Percentiles rank a stretch among this genome's conserved stretches.
These are phyloP conservation scores for Sphaerodactylus townsendi DNA, from an alignment of 2,113 vertebrate species.

Conservation along the genomic window DNA sequence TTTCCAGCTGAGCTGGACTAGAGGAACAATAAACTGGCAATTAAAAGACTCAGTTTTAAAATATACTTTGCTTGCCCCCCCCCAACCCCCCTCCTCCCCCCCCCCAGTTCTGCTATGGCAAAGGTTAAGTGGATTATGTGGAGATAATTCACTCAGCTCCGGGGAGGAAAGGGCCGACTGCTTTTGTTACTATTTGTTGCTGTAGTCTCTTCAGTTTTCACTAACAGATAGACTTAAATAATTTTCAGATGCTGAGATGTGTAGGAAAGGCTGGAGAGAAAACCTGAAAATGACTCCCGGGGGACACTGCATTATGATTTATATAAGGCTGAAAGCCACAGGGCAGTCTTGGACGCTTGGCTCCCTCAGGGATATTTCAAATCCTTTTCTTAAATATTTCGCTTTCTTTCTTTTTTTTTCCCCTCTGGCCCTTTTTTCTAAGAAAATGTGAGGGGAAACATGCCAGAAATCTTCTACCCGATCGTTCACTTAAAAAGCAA, in stretches of 20 bases:
- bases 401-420: too few relatives aligned
- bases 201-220: slow-evolving; percentile 52
- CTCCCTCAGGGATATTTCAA: too few relatives aligned
- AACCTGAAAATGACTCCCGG: slow-evolving; percentile 43
- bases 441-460: too few relatives aligned
- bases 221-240: slow-evolving; percentile 54
- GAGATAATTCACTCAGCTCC: slow-evolving; percentile 77
- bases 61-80: slow-evolving; percentile 56
- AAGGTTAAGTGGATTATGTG: slow-evolving; percentile 84
- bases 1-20: slow-evolving; percentile 74
- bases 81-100: slow-evolving; percentile 56
- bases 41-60: slow-evolving; percentile 78
- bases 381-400: too few relatives aligned
- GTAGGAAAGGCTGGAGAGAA: neutral
- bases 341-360: too few relatives aligned
- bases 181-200: slow-evolving; percentile 37
- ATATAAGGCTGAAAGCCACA: too few relatives aligned
- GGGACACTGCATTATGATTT: neutral
- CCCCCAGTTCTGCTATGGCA: slow-evolving; percentile 72
- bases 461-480: too few relatives aligned
- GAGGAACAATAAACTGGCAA: slow-evolving; percentile 76
- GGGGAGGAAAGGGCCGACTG: slow-evolving; percentile 65
- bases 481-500: too few relatives aligned
- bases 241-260: slow-evolving; percentile 19
- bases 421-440: too few relatives aligned